These are phyloP conservation scores for Amphimedon queenslandica DNA, from an alignment of 37 sponge, comb jelly and placozoan genomes.

Conservation along the genomic window DNA sequence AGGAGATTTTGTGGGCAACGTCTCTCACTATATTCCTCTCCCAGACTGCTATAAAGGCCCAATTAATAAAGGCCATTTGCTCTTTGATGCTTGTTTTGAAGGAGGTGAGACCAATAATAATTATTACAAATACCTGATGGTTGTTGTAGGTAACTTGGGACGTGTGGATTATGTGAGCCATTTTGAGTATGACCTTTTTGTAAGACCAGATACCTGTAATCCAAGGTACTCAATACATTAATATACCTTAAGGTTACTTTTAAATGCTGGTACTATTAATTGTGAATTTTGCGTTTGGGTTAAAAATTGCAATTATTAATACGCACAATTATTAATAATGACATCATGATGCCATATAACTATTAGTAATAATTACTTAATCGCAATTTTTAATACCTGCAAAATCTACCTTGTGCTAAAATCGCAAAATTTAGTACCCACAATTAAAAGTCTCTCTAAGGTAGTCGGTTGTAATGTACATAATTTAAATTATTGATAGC, in stretches of 20 bases:
- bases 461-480: too few relatives aligned
- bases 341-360: too few relatives aligned
- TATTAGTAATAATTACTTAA: too few relatives aligned
- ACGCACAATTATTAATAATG: too few relatives aligned
- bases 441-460: not conserved
- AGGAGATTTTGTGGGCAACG: conserved; percentile 77
- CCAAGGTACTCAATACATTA: conserved; percentile 61
- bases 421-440: too few relatives aligned
- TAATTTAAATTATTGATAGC: too few relatives aligned
- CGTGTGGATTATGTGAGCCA: conserved; percentile 86
- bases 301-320: too few relatives aligned
- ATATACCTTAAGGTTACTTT: too few relatives aligned
- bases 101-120: conserved; percentile 46
- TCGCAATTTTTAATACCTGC: not conserved
- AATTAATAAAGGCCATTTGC: conserved; percentile 55
- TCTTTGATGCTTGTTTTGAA: conserved; percentile 90
- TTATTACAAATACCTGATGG: not conserved
- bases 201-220: conserved; percentile 95
- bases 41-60: conserved; percentile 45
- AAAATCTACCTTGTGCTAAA: too few relatives aligned
- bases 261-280: too few relatives aligned
- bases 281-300: too few relatives aligned
- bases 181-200: conserved; percentile 91
- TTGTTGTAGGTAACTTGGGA: conserved; percentile 75
- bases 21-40: conserved; percentile 46